Base-by-base conservation (phyloP, 2,113 vertebrate species). In the Microtus richardsoni region DNA sequence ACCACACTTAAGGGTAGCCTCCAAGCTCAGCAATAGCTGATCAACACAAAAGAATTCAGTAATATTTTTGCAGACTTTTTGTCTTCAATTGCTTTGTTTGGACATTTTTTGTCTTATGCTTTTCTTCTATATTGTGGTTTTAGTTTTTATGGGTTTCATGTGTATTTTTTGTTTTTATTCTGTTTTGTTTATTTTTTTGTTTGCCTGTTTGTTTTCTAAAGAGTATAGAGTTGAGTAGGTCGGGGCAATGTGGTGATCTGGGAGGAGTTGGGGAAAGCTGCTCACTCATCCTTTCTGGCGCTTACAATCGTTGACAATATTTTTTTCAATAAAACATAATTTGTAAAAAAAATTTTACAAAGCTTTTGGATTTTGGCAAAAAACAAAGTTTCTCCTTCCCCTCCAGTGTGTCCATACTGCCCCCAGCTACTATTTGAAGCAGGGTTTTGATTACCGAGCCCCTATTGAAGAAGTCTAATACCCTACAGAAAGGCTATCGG, bases 261-360 rank as follows among this genome's bases (percentile, higher is more conserved):
- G 47, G 17, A 77, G 30, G 30, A 19, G 47, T 3, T 52, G 30
- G 30, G 30, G 49, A 79, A 79, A 79, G 47, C 44, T 10, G 26
- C 1, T 58, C 54, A 58, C 17, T 58, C 17, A 58, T 58, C 54
- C 54, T 4, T 58, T 58, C 54, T 58, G 54, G 17, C 17, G 0
- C 5, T 58, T 58, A 58, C 54, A 58, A 58, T 58, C 17, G 0
- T 58, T 19, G 54, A 58, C 54, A 58, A 54, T 17, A 54, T 54
- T 54, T 47, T 78, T 10, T 78, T 44, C 44, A 49, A 33, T 5
- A 68, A 90, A 83, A 91, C 33, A 74, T 39, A 28, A 22, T 79
- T n/a, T n/a, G n/a, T n/a, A n/a, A 79, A 60, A 91, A 71, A 88
- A 66, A 70, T 66, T 73, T 62, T 24, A 88, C 26, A 93, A 86